phyloP scores from a whole-genome alignment of 2,113 vertebrate genomes.

The Hyperopisus bebe region DNA sequence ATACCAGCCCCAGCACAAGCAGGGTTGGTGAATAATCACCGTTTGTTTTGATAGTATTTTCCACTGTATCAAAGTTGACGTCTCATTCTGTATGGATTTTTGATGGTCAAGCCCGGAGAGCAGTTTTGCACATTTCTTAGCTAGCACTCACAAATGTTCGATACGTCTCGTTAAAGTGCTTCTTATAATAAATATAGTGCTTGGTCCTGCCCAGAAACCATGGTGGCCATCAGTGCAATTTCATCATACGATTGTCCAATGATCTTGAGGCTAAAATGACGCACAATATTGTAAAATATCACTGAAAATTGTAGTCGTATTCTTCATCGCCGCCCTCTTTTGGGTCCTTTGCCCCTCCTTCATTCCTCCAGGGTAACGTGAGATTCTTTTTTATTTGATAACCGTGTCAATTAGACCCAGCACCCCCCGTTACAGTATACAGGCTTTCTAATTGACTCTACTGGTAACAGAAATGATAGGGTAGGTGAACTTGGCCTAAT shows the following conservation, averaged over 20 bases:
- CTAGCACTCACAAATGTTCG: background rate
- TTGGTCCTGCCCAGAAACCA: background rate
- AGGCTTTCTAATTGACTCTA: constrained; percentile 10
- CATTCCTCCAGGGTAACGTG: background rate
- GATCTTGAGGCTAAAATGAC: background rate
- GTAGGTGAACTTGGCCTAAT: constrained; percentile 21
- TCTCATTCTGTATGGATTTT: background rate
- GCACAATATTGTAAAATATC: background rate
- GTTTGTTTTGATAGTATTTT: background rate
- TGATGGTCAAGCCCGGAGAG: background rate
- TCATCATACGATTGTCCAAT: background rate
- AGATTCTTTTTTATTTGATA: constrained; percentile 10
- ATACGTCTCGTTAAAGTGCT: background rate
- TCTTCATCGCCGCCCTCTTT: background rate
- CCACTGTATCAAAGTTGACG: background rate
- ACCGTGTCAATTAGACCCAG: constrained; percentile 9
- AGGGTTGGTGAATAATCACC: background rate
- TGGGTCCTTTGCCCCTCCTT: background rate
- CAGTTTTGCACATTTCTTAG: background rate
- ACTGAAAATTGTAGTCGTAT: background rate
- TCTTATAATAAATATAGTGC: background rate
- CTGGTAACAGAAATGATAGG: constrained; percentile 20
- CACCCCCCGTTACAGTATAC: background rate
- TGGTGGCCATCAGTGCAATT: background rate
- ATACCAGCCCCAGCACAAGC: background rate